A percentile compares a stretch with the other conserved stretches of the same genome.
Evolutionary conservation across 2,888 invertebrate species (phyloP).

Genomic region (Ctenicera cuprea): DNA sequence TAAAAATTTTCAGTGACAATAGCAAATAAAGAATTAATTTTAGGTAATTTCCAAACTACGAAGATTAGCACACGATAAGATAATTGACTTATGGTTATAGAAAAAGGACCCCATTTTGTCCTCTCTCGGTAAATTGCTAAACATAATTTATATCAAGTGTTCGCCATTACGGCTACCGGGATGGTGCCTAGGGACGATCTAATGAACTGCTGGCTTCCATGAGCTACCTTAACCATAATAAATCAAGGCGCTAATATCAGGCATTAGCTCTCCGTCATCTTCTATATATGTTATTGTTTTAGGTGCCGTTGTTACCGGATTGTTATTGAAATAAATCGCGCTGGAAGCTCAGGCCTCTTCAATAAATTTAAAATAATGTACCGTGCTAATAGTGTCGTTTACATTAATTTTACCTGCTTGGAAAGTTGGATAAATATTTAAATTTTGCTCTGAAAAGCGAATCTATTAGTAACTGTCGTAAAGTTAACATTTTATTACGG

Average conservation of each 20-base stretch:
- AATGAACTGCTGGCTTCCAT: constrained; percentile 55
- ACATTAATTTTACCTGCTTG: not conserved
- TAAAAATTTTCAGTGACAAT: not conserved
- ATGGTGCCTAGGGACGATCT: constrained; percentile 49
- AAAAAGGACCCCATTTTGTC: constrained; percentile 14
- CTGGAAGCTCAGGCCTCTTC: constrained; percentile 16
- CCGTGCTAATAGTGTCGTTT: not conserved
- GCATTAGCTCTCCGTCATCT: constrained; percentile 49
- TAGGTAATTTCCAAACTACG: not conserved
- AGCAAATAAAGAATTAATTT: not conserved
- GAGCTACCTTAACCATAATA: constrained; percentile 57
- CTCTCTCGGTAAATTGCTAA: constrained; percentile 58
- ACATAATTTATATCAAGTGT: constrained; percentile 57
- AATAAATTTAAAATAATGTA: constrained; percentile 26
- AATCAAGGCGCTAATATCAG: constrained; percentile 54
- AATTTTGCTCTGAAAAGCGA: too few relatives aligned
- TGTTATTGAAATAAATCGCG: constrained; percentile 40
- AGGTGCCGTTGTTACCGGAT: constrained; percentile 12
- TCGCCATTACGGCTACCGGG: constrained; percentile 31
- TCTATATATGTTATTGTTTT: constrained; percentile 39
- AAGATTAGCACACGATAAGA: constrained; percentile 17
- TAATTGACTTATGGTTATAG: constrained; percentile 27
- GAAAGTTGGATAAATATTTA: constrained; percentile 11
- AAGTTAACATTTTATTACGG: too few relatives aligned
- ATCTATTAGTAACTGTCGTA: too few relatives aligned